phyloP scores from a whole-genome alignment of 1,140 invertebrate genomes.

The Bombus soroeensis region DNA sequence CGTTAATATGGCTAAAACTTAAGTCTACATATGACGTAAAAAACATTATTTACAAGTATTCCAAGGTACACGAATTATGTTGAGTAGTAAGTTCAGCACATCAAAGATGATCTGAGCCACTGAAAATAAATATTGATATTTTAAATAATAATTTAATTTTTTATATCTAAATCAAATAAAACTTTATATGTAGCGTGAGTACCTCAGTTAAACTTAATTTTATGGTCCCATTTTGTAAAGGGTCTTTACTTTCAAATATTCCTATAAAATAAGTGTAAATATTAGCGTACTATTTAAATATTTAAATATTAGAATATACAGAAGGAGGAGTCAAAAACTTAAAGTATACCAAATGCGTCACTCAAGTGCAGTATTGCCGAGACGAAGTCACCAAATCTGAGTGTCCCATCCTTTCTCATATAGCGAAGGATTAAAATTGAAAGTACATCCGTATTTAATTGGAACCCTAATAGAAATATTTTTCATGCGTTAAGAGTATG shows the following conservation, averaged over 20 bases:
- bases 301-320: background rate
- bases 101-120: constrained; percentile 90
- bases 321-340: background rate
- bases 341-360: constrained; percentile 89
- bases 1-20: constrained; percentile 76
- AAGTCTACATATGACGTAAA: constrained; percentile 55
- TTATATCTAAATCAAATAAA: background rate
- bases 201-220: constrained; percentile 92
- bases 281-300: constrained; percentile 1
- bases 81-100: constrained; percentile 83
- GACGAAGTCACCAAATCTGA: constrained; percentile 96
- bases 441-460: constrained; percentile 92
- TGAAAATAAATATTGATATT: constrained; percentile 81
- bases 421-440: constrained; percentile 92
- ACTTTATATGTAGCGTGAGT: constrained; percentile 69
- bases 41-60: constrained; percentile 77
- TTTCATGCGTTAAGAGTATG: background rate
- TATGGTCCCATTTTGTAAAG: constrained; percentile 91
- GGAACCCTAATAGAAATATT: constrained; percentile 85
- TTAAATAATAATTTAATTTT: background rate
- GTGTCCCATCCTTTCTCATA: constrained; percentile 96
- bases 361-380: constrained; percentile 94
- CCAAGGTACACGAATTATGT: constrained; percentile 61
- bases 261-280: constrained; percentile 84
- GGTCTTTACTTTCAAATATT: constrained; percentile 92